Conservation (phyloP, 2,888 invertebrate genomes). For the Drosophila vallismaia region DNA sequence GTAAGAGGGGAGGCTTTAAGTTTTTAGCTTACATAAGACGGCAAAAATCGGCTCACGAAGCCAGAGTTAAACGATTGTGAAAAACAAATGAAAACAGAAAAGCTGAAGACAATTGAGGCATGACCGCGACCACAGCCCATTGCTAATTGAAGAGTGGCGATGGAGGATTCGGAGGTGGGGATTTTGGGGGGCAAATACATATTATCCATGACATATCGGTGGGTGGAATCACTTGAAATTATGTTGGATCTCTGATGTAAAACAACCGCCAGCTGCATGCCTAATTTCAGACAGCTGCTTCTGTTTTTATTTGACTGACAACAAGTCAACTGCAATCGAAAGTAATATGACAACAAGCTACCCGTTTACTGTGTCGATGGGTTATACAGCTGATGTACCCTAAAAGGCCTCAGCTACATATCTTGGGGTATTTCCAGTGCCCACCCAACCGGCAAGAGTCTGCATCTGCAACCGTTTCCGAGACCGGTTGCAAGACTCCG, state of each 20-base stretch:
- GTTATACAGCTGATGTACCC: constrained; percentile 49
- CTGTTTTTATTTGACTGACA: constrained; percentile 33
- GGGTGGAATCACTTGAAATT: constrained; percentile 15
- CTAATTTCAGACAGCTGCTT: constrained; percentile 34
- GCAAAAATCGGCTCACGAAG: constrained; percentile 6
- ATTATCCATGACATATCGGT: constrained; percentile 3
- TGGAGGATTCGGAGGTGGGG: neutral
- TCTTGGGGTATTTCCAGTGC: constrained; percentile 29
- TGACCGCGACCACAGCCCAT: constrained; percentile 56
- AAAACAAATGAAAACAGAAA: constrained; percentile 42
- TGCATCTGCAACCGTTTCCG: constrained; percentile 39
- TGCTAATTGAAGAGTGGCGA: constrained; percentile 55
- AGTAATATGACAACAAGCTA: constrained; percentile 24
- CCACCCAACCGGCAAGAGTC: constrained; percentile 40
- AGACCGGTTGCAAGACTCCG: constrained; percentile 60
- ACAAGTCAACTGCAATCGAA: constrained; percentile 21
- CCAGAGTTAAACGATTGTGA: constrained; percentile 38
- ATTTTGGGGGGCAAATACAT: constrained; percentile 8
- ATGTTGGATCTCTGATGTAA: constrained; percentile 52
- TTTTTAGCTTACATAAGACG: constrained; percentile 26
- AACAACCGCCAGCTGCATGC: constrained; percentile 57
- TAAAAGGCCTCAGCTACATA: constrained; percentile 45
- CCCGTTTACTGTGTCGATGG: constrained; percentile 59
- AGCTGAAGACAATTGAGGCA: constrained; percentile 62
- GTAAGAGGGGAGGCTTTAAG: neutral